Evolutionary conservation across 2,797 vertebrate genomes (phyloP).

Genomic region (Phoeniculus purpureus): DNA sequence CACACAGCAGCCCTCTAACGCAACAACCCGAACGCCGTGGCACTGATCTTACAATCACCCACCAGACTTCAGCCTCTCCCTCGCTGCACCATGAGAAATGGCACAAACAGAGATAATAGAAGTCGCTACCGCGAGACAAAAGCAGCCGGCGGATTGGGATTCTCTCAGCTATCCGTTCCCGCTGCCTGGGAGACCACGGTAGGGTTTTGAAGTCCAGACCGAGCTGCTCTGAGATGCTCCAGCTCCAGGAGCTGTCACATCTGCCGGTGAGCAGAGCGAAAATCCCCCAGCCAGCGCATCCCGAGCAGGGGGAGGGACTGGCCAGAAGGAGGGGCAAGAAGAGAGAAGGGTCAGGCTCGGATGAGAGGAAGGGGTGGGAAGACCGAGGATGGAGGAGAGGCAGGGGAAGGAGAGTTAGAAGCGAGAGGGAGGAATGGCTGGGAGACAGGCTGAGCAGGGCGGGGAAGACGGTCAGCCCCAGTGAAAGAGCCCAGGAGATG

Average conservation of each 20-base stretch:
- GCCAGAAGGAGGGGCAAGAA: constrained; percentile 57
- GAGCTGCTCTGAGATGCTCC: constrained; percentile 61
- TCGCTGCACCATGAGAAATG: constrained; percentile 53
- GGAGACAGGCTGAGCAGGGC: not conserved
- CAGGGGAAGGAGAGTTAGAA: not conserved
- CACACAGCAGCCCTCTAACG: constrained; percentile 40
- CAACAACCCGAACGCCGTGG: constrained; percentile 18
- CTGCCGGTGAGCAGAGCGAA: constrained; percentile 65
- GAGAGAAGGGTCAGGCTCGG: constrained; percentile 63
- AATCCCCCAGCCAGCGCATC: constrained; percentile 55
- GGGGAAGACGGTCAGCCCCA: not conserved
- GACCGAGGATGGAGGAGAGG: constrained; percentile 9
- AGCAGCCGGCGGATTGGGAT: constrained; percentile 64
- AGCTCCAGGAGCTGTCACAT: constrained; percentile 71
- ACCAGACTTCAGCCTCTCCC: constrained; percentile 29
- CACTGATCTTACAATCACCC: constrained; percentile 54
- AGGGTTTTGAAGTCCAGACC: constrained; percentile 60
- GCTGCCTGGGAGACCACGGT: constrained; percentile 70
- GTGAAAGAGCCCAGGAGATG: too few relatives aligned
- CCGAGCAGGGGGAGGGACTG: constrained; percentile 68
- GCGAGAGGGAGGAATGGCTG: not conserved
- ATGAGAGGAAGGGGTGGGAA: constrained; percentile 63
- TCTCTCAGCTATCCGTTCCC: constrained; percentile 68
- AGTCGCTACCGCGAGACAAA: constrained; percentile 72
- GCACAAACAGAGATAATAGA: constrained; percentile 71